A percentile compares a stretch with the other conserved stretches of the same genome.
Evolutionary conservation across 2,888 invertebrate species (phyloP).

Genomic region (Odontothrips loti): DNA sequence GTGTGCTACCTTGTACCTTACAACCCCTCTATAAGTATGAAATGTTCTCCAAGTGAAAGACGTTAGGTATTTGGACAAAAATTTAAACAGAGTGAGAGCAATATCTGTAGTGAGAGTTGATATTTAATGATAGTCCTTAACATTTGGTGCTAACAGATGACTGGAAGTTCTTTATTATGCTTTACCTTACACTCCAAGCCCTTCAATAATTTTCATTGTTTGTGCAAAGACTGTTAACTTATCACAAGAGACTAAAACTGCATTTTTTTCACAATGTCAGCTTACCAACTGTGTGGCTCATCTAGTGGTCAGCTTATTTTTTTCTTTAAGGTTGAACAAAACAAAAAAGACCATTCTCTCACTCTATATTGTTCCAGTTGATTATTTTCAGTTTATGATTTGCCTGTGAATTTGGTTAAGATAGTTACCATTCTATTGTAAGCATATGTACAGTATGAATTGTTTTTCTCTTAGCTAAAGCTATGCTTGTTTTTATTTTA

Average conservation of each 20-base stretch:
- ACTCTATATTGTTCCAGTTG: background rate
- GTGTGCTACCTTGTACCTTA: slow-evolving; percentile 16
- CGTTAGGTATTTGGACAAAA: slow-evolving; percentile 15
- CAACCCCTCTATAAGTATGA: background rate
- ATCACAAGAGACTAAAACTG: background rate
- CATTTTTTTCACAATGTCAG: background rate
- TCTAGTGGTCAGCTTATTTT: background rate
- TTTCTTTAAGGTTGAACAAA: background rate
- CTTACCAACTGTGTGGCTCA: background rate
- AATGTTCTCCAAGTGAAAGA: background rate
- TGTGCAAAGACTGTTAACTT: background rate
- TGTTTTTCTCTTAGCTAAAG: slow-evolving; percentile 8
- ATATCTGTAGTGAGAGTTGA: background rate
- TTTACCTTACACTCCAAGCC: background rate
- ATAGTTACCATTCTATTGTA: slow-evolving; percentile 16
- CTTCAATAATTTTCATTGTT: background rate
- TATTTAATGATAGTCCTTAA: background rate
- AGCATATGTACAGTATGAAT: background rate
- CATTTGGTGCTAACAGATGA: slow-evolving; percentile 14
- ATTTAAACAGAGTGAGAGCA: slow-evolving; percentile 3
- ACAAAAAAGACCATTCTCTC: background rate
- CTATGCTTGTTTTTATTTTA: slow-evolving; percentile 25
- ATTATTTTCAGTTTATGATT: background rate
- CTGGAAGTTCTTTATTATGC: background rate
- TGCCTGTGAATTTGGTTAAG: slow-evolving; percentile 11